Percentiles rank a stretch among this genome's conserved stretches.
Conservation (phyloP, 2,888 invertebrate species). For the Phyto melanocephala region DNA sequence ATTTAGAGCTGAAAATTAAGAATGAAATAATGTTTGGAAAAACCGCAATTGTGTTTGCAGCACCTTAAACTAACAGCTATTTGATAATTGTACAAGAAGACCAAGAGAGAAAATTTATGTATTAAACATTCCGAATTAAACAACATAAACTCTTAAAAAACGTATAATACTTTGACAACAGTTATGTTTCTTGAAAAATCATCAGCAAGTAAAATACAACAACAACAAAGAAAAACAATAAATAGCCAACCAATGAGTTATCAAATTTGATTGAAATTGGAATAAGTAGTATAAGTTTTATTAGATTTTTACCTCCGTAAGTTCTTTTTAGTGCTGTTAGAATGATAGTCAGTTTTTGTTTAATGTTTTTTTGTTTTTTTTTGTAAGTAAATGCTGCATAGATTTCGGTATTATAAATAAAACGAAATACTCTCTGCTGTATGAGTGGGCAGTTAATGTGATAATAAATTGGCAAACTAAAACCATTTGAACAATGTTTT, state of each 20-base stretch:
- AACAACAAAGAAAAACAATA: background rate
- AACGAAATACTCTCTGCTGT: background rate
- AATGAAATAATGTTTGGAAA: constrained; percentile 6
- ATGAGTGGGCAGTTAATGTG: constrained; percentile 59
- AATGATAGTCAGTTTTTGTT: background rate
- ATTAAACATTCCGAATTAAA: background rate
- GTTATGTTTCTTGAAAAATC: background rate
- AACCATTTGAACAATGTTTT: constrained; percentile 35
- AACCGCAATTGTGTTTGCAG: background rate
- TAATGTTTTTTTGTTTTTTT: background rate
- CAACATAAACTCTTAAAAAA: background rate
- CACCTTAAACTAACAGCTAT: background rate
- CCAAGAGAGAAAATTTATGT: background rate
- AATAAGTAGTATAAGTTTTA: background rate
- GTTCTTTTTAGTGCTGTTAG: background rate
- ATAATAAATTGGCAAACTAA: constrained; percentile 54
- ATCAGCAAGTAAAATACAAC: background rate
- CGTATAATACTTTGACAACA: background rate
- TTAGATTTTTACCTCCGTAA: background rate
- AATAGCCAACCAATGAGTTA: background rate
- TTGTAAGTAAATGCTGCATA: constrained; percentile 19
- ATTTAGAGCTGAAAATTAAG: constrained; percentile 34
- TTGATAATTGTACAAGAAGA: background rate
- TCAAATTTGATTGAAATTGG: background rate
- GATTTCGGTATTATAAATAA: constrained; percentile 12